Evolutionary conservation across 2,113 vertebrate genomes (phyloP).

Genomic region (Clarias magur): DNA sequence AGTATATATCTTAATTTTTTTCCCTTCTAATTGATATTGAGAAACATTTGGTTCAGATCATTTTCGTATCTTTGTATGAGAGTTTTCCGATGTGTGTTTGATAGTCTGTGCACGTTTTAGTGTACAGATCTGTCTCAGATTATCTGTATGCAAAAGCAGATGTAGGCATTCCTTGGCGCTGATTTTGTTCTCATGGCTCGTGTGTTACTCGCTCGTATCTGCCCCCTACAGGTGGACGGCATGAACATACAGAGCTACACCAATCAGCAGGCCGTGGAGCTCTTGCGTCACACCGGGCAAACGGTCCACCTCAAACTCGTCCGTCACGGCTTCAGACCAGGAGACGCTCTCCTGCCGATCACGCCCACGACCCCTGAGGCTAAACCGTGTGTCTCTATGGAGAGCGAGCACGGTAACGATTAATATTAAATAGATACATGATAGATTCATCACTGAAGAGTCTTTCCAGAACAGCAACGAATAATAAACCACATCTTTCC

Average conservation of each 20-base stretch:
- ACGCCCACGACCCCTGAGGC: conserved; percentile 44
- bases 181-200: neutral
- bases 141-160: neutral
- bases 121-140: neutral
- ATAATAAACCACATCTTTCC: neutral
- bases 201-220: neutral
- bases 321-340: conserved; percentile 77
- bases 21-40: too few relatives aligned
- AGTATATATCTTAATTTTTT: neutral
- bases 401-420: conserved; percentile 57
- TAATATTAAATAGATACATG: neutral
- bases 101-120: neutral
- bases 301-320: conserved; percentile 86
- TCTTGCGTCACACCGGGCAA: conserved; percentile 88
- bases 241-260: conserved; percentile 92
- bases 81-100: neutral
- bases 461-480: neutral
- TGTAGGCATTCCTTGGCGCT: neutral
- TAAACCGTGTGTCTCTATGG: conserved; percentile 45
- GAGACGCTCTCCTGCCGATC: conserved; percentile 63
- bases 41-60: neutral
- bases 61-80: neutral
- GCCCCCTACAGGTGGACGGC: conserved; percentile 83
- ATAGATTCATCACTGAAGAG: neutral
- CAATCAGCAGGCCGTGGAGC: conserved; percentile 96